Evolutionary conservation across 2,797 vertebrate species (phyloP), one percentile per base, ranked within the genome.

Genomic region (Enteromius thamalakanensis): DNA sequence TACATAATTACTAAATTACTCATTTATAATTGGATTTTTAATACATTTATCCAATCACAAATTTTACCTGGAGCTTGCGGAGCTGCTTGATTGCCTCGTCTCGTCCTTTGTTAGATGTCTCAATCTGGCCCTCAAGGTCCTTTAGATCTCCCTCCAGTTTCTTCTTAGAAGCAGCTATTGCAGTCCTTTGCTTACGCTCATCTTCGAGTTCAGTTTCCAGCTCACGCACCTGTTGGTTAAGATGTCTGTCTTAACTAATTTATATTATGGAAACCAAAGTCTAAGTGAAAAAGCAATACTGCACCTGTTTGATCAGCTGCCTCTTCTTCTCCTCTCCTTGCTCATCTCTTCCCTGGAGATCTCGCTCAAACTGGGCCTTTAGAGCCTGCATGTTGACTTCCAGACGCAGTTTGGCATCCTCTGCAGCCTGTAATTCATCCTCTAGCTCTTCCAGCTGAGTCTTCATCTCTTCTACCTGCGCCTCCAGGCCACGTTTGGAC

Each of bases 351-450:
- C 92, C 95, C 90, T 96, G 97, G 80, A 98, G 93, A 86, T 99
- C 98, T 55, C 97, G 93, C 83, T 99, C 97, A 6, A 97, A 96
- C 91, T 99, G 98, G 55, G 95, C 94, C 87, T 94, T 96, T 79
- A 98, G 89, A 0, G 98, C 98, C 89, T 99, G 98, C 92, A 95
- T 94, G 87, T 98, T 99, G 89, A 99, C 98, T 88, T 99, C 98
- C 88, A 99, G 90, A 72, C 97, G 94, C 86, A 99, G 93, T 90
- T 99, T 99, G 88, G 97, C 97, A 0, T 99, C 98, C 84, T 99
- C 98, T 0, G 98, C 96, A 0, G 96, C 97, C 93, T 99, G 98
- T 80, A 99, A 94, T 89, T 99, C 98, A 0, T 99, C 98, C 89
- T 99, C 98, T 77, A 98, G 92, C 91, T 99, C 97, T 74, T 98